Evolutionary conservation across 64 coral and sea anemone genomes (phyloP).

Genomic region (Acropora tenuis): DNA sequence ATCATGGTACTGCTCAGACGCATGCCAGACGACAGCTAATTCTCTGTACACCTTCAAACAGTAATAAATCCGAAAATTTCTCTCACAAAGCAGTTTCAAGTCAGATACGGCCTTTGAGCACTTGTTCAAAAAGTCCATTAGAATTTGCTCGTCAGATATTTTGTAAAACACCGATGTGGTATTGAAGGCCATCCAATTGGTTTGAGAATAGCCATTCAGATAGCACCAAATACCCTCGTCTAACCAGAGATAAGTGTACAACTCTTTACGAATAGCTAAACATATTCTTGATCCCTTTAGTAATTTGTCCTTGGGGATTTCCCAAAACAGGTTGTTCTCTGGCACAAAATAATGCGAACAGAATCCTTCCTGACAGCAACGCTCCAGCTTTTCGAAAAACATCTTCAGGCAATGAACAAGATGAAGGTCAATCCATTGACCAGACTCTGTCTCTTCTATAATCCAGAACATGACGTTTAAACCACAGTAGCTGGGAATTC

Average conservation of each 20-base stretch:
- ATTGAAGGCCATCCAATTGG: background rate
- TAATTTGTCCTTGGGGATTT: background rate
- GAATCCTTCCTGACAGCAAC: slow-evolving; percentile 8
- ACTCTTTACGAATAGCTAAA: background rate
- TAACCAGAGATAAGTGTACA: slow-evolving; percentile 9
- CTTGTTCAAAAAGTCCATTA: background rate
- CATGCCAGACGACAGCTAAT: slow-evolving; percentile 10
- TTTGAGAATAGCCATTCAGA: slow-evolving; percentile 2
- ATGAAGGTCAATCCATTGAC: slow-evolving; percentile 4
- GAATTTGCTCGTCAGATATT: background rate
- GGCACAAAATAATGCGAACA: slow-evolving; percentile 23
- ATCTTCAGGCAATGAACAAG: slow-evolving; percentile 3
- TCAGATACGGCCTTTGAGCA: background rate
- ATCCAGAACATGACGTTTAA: slow-evolving; percentile 21
- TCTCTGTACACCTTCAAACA: slow-evolving; percentile 17
- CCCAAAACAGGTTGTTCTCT: slow-evolving; percentile 7
- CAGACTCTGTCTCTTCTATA: background rate
- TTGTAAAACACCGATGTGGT: slow-evolving; percentile 3
- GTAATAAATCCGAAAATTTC: slow-evolving; percentile 25
- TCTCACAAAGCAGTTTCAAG: background rate
- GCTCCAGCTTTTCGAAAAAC: slow-evolving; percentile 22
- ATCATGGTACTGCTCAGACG: background rate
- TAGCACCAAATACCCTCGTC: slow-evolving; percentile 14
- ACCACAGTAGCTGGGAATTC: slow-evolving; percentile 8
- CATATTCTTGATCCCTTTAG: slow-evolving; percentile 3